Conservation (phyloP, 2,888 invertebrate genomes). For the Heliconius aoede region DNA sequence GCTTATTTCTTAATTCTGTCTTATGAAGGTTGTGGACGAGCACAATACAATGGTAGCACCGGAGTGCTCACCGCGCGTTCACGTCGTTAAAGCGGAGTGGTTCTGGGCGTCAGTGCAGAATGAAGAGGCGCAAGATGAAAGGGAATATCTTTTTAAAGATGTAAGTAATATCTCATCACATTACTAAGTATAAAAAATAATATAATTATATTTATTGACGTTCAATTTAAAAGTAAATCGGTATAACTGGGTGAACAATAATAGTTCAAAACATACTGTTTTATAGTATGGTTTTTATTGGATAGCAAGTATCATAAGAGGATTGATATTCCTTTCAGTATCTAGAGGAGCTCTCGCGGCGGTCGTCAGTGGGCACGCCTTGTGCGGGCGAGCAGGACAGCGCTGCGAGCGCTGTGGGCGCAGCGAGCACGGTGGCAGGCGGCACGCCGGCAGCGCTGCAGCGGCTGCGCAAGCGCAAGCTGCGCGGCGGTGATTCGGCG, state of each 20-base stretch:
- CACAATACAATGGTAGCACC: slow-evolving; percentile 88
- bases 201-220: not conserved
- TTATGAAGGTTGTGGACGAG: slow-evolving; percentile 91
- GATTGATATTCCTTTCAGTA: slow-evolving; percentile 58
- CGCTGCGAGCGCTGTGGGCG: slow-evolving; percentile 55
- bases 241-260: too few relatives aligned
- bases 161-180: slow-evolving; percentile 80
- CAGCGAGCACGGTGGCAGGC: slow-evolving; percentile 48
- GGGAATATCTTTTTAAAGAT: slow-evolving; percentile 93
- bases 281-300: not conserved
- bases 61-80: slow-evolving; percentile 88
- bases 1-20: slow-evolving; percentile 11
- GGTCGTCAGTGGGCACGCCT: slow-evolving; percentile 74
- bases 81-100: slow-evolving; percentile 96
- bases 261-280: too few relatives aligned
- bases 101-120: slow-evolving; percentile 99
- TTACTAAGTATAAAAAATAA: not conserved
- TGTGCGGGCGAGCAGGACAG: slow-evolving; percentile 58
- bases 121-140: slow-evolving; percentile 95
- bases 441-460: slow-evolving; percentile 74
- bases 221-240: too few relatives aligned
- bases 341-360: slow-evolving; percentile 77
- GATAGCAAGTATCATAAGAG: not conserved
- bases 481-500: slow-evolving; percentile 83
- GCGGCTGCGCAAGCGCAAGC: slow-evolving; percentile 91